These are phyloP conservation scores for Drosophila borealis DNA, from an alignment of 2,888 invertebrate species.

Conservation along the genomic window DNA sequence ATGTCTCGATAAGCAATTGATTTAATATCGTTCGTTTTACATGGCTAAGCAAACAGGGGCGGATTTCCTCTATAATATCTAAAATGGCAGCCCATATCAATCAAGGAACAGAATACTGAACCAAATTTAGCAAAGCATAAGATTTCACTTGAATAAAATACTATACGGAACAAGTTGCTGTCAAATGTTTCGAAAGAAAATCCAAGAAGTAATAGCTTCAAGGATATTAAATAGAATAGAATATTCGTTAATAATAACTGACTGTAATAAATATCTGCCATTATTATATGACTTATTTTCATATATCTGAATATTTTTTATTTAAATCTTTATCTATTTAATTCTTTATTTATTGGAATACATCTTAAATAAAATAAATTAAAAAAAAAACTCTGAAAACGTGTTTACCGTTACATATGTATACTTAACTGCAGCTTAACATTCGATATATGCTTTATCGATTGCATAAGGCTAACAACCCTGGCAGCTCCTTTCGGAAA, in stretches of 20 bases:
- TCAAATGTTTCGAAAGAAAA: no score
- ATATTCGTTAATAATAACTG: no score
- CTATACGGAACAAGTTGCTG: no score
- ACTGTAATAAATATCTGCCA: no score
- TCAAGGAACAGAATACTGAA: slow-evolving; percentile 4
- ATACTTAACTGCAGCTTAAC: neutral
- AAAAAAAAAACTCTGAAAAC: neutral
- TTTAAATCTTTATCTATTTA: no score
- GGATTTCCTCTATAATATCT: slow-evolving; percentile 38
- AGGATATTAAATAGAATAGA: no score
- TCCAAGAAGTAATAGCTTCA: no score
- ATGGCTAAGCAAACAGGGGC: slow-evolving; percentile 47
- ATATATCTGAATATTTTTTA: no score
- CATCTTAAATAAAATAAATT: neutral
- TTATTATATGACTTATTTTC: no score
- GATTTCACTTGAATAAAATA: neutral
- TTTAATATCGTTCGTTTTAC: slow-evolving; percentile 50
- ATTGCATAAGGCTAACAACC: slow-evolving; percentile 20
- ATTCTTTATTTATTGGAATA: neutral
- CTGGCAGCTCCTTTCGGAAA: slow-evolving; percentile 31
- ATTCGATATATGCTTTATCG: slow-evolving; percentile 24
- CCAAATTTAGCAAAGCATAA: slow-evolving; percentile 1
- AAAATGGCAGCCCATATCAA: slow-evolving; percentile 10
- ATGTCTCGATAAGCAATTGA: slow-evolving; percentile 45
- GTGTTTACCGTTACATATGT: neutral